These are phyloP conservation scores for Acanthacorydalis orientalis DNA, from an alignment of 2,888 invertebrate species.

Conservation along the genomic window DNA sequence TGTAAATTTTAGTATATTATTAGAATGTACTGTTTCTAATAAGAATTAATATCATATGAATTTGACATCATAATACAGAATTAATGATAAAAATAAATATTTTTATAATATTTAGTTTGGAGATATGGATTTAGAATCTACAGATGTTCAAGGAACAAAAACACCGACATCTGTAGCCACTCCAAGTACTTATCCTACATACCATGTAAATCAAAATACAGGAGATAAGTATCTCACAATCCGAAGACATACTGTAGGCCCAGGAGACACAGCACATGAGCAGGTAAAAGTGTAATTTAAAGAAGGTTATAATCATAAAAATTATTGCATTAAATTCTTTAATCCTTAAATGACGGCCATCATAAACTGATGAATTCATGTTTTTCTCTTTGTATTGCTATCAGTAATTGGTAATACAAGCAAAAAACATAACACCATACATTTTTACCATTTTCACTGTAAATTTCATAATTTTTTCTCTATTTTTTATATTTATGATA, in stretches of 20 bases:
- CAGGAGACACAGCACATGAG: conserved; percentile 75
- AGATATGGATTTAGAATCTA: conserved; percentile 30
- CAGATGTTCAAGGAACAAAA: conserved; percentile 14
- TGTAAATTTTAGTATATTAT: background rate
- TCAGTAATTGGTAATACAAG: too few relatives aligned
- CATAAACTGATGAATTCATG: background rate
- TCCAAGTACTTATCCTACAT: conserved; percentile 1
- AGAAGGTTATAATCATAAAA: conserved; percentile 3
- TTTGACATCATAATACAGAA: background rate
- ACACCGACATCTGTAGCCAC: conserved; percentile 1
- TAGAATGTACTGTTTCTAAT: background rate
- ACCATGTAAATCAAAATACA: conserved; percentile 6
- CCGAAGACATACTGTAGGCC: conserved; percentile 83
- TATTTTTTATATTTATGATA: too few relatives aligned
- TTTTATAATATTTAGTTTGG: conserved; percentile 27
- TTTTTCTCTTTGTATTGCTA: too few relatives aligned
- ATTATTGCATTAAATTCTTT: conserved; percentile 6
- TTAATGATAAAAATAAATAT: background rate
- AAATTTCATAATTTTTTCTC: too few relatives aligned
- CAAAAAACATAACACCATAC: too few relatives aligned
- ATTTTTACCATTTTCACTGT: too few relatives aligned
- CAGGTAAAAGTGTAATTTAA: conserved; percentile 31
- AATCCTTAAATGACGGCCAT: too few relatives aligned
- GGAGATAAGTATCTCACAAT: conserved; percentile 39
- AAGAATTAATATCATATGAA: background rate